These are phyloP conservation scores for Dasypogon diadema DNA, from an alignment of 2,888 invertebrate species.

Conservation along the genomic window DNA sequence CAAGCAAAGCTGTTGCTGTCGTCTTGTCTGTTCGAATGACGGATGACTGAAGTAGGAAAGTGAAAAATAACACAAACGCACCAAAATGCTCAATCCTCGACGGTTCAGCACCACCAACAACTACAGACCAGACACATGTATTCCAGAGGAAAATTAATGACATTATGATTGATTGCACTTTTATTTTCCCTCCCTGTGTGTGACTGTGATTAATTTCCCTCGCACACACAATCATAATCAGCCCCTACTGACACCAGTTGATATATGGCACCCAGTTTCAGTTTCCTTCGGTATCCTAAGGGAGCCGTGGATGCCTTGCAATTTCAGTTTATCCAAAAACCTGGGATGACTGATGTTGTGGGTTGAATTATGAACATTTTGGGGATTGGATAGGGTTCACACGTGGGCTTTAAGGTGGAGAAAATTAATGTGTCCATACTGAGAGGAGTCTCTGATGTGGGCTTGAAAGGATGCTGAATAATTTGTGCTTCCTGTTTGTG, in stretches of 20 bases:
- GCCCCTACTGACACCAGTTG: constrained; percentile 49
- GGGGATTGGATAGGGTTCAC: constrained; percentile 8
- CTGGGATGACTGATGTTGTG: constrained; percentile 43
- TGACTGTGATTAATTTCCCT: constrained; percentile 48
- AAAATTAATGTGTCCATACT: constrained; percentile 10
- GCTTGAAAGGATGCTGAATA: too few relatives aligned
- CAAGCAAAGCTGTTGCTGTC: constrained; percentile 51
- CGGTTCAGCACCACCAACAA: background rate
- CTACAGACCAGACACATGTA: constrained; percentile 36
- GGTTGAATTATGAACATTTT: constrained; percentile 26
- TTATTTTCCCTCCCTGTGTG: constrained; percentile 43
- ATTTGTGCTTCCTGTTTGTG: too few relatives aligned
- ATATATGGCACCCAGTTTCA: constrained; percentile 44
- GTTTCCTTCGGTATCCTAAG: constrained; percentile 30
- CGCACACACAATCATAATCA: constrained; percentile 45
- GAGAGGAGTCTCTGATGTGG: background rate
- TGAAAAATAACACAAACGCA: constrained; percentile 47
- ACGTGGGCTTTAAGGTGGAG: constrained; percentile 6
- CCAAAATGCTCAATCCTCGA: background rate
- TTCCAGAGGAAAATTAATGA: constrained; percentile 43
- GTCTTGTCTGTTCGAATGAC: constrained; percentile 49
- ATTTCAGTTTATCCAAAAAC: constrained; percentile 31
- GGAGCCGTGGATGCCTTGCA: constrained; percentile 2
- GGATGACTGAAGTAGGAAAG: constrained; percentile 47
- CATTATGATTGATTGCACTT: constrained; percentile 51